Base-by-base conservation (phyloP, 2,888 invertebrate genomes). In the Mechanitis mazaeus region DNA sequence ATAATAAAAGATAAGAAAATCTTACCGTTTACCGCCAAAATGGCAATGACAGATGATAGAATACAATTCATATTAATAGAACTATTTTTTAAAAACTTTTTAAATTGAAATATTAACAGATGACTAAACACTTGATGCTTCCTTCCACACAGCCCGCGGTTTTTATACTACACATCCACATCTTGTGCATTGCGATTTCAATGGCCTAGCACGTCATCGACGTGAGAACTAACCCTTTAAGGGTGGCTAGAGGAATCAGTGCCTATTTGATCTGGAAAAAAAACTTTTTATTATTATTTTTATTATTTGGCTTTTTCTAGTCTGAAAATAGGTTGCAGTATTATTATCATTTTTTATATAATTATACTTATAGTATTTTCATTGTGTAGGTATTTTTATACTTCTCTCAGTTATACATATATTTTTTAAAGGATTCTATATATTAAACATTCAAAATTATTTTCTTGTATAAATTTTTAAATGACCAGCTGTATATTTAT, bases 111-210 rank as follows among this genome's bases (percentile, higher is more conserved):
- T 61, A 63, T 58, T 67, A 71, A 65, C 68, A 69, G 68, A 68
- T 69, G 74, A 72, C 70, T 70, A 69, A 71, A 65, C 72, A 75
- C 72, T 68, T 70, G 78, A 83, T 85, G 83, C 83, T 81, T 82
- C 83, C 80, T 83, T 72, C 78, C 81, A 68, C 72, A 68, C 66
- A 76, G 84, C 76, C 73, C 69, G 77, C 84, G 72, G 80, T 78
- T 89, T 89, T 84, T 84, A 89, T 89, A 89, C 89, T 89, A 85
- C 79, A 80, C 76, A 75, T 78, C 73, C 73, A 78, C 77, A 76
- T 83, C 78, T 80, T 78, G 72, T 70, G 72, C 83, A 71, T 69
- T 75, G 74, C 79, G 81, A 82, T 87, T 88, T 87, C 84, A 88
- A 87, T 85, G 80, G 82, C 68, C 78, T 71, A 74, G 59, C 79